phyloP scores from a whole-genome alignment of 1,140 invertebrate genomes.

The Medauroidea extradentata region DNA sequence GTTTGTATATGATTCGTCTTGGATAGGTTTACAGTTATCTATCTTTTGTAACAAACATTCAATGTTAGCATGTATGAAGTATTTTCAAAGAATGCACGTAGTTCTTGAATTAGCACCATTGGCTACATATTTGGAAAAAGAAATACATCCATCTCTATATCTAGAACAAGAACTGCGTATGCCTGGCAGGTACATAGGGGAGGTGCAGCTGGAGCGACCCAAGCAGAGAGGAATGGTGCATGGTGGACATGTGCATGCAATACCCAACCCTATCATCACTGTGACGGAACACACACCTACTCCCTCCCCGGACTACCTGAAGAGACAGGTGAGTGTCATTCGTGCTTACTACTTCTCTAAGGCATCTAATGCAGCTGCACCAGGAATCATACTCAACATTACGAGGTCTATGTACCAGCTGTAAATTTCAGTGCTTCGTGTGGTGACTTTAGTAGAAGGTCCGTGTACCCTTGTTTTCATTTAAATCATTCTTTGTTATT shows the following conservation, averaged over 20 bases:
- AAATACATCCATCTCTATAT: constrained; percentile 40
- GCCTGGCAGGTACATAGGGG: constrained; percentile 60
- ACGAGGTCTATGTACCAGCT: no score
- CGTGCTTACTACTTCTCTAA: no score
- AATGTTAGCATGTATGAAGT: constrained; percentile 1
- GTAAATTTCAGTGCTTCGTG: no score
- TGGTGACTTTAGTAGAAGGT: no score
- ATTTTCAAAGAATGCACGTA: no score
- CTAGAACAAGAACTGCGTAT: constrained; percentile 22
- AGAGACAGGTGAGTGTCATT: constrained; percentile 66
- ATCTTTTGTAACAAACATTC: no score
- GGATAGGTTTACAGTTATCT: no score
- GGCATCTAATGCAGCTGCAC: no score
- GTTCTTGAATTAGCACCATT: constrained; percentile 60
- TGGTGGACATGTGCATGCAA: constrained; percentile 39
- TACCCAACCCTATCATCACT: constrained; percentile 88
- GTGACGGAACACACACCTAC: constrained; percentile 92
- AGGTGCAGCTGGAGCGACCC: constrained; percentile 50
- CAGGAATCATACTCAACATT: no score
- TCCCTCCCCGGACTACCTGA: constrained; percentile 77
- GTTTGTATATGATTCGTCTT: no score
- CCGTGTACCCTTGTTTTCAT: no score
- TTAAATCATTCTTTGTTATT: no score
- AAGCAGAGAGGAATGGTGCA: constrained; percentile 35
- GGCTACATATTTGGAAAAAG: constrained; percentile 53